These are phyloP conservation scores for Pelusios castaneus DNA, from an alignment of 2,113 vertebrate genomes.

Conservation along the genomic window DNA sequence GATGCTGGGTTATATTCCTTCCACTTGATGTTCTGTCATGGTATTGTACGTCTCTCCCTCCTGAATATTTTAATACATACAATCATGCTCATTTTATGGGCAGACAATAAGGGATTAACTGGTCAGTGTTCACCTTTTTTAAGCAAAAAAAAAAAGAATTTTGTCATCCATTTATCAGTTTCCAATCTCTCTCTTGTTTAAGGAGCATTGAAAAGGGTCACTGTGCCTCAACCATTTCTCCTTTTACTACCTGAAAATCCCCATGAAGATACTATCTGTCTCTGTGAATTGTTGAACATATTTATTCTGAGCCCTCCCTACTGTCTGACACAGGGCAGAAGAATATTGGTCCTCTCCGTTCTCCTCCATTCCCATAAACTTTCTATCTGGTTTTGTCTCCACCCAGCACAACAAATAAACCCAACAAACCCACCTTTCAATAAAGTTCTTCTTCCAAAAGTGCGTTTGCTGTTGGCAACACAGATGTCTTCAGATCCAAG, in stretches of 20 bases:
- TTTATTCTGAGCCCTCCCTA: slow-evolving; percentile 38
- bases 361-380: not conserved
- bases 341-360: not conserved
- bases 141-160: not conserved
- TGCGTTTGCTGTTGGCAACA: not conserved
- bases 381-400: not conserved
- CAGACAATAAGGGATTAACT: not conserved
- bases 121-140: rapidly evolving
- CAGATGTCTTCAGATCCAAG: not conserved
- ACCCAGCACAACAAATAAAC: not conserved
- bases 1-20: not conserved
- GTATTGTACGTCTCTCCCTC: not conserved
- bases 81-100: not conserved
- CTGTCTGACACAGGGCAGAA: not conserved
- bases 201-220: not conserved
- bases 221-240: slow-evolving; percentile 29
- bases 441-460: not conserved
- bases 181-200: not conserved
- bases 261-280: slow-evolving; percentile 42
- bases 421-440: not conserved
- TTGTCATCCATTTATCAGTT: not conserved
- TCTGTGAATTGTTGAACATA: slow-evolving; percentile 36
- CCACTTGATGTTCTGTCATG: slow-evolving; percentile 7
- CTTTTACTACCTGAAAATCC: slow-evolving; percentile 57
- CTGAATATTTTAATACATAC: not conserved